Evolutionary conservation across 92 coral and sea anemone genomes (phyloP), one percentile per base, ranked within the genome.

Genomic region (Heteractis magnifica): DNA sequence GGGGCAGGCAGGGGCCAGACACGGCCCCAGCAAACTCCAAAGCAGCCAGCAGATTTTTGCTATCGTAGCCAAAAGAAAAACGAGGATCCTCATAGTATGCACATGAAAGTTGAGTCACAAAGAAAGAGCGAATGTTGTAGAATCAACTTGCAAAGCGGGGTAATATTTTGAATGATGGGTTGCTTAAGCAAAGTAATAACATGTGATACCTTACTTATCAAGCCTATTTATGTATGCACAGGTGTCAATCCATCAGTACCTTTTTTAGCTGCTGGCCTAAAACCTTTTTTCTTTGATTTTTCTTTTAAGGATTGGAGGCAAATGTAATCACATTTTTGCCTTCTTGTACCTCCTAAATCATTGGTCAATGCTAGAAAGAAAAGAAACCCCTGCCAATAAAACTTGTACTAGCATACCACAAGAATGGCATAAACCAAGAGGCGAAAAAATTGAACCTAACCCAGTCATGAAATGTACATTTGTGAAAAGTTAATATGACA

Each of bases 391-490:
- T 12, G 55, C 77, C 16, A 23, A 73, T n/a, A n/a, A 10, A 23
- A 73, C 51, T 6, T 73, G 77, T 18, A 44, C 77, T 12, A 44
- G 77, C n/a, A n/a, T 44, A 15, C 41, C 44, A 23, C 86, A 75
- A 73, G 72, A 83, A 65, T 83, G 86, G 86, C 86, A 83, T 75
- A 83, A 83, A 49, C 76, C 86, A 48, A 83, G 86, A 51, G 86
- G 86, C 14, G 80, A 75, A 21, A 21, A 49, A 19, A 75, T 83
- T 13, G 74, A 83, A 48, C 81, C 59, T 52, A 74, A 83, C 8
- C 86, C 86, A 75, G 74, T 83, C 52, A 83, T 86, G 82, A 86
- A 86, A 71, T 86, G 89, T 51, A n/a, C 72, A 73, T 75, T 86
- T 74, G 75, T 15, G 19, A 49, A 62, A 18, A 13, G 6, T 12